phyloP scores from a whole-genome alignment of 2,888 invertebrate species.

The Oligia latruncula region DNA sequence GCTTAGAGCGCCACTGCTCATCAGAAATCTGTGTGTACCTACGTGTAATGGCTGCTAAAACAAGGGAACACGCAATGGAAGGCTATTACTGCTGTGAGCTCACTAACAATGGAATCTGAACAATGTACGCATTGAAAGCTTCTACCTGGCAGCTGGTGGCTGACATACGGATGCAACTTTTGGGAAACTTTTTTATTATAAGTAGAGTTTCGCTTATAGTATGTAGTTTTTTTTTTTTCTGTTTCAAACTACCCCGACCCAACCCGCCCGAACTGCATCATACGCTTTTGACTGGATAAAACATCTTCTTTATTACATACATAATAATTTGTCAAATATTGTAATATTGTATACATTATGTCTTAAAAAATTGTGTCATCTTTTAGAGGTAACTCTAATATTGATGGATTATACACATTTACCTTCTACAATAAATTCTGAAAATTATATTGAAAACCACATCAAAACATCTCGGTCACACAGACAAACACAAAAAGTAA shows the following conservation, averaged over 20 bases:
- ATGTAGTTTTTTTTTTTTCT: too few relatives aligned
- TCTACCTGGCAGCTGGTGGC: constrained; percentile 61
- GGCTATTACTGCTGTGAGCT: constrained; percentile 35
- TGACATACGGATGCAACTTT: constrained; percentile 51
- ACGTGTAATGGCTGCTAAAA: constrained; percentile 21
- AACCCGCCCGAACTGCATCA: background rate
- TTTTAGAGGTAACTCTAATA: too few relatives aligned
- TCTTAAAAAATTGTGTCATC: too few relatives aligned
- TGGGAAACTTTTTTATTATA: background rate
- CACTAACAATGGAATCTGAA: constrained; percentile 62
- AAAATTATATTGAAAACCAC: background rate
- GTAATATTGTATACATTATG: too few relatives aligned
- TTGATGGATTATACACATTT: background rate
- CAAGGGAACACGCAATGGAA: constrained; percentile 30
- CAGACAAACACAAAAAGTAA: background rate
- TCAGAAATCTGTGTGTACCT: constrained; percentile 18
- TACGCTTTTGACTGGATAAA: background rate
- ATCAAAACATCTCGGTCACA: background rate
- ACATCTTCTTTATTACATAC: background rate
- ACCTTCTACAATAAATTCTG: background rate
- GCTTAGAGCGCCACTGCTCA: background rate
- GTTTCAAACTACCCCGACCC: too few relatives aligned
- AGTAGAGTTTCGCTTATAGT: background rate
- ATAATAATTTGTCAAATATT: too few relatives aligned
- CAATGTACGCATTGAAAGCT: constrained; percentile 72